Base-by-base conservation (phyloP, 2,888 invertebrate species). In the Latheticus oryzae region DNA sequence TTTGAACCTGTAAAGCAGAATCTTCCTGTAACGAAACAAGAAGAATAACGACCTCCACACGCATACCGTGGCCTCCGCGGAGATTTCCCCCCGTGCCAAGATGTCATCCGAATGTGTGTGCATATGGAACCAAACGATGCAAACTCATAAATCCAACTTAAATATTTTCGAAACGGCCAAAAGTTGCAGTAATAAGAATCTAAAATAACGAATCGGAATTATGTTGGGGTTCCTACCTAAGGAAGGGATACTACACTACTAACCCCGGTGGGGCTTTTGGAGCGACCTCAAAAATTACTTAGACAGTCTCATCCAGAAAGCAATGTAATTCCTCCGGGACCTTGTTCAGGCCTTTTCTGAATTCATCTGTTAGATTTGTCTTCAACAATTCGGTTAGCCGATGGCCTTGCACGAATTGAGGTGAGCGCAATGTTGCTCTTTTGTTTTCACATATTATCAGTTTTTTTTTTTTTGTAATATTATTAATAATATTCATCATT, bases 231-330 rank as follows among this genome's bases (percentile, higher is more conserved):
- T 76, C 45, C 77, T 78, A 77, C 76, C 77, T 76, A 77, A 70
- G 75, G 68, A 73, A 73, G 75, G 76, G 72, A 71, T 65, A 72
- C 77, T 77, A 78, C 73, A 71, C 76, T 77, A 77, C 71, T 65
- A 66, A 72, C 75, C 72, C 62, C 50, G 55, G 52, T 28, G 52
- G 61, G 72, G 70, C 67, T 72, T 69, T 74, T 73, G 76, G 76
- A 78, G 74, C 68, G 78, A 79, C 79, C 79, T 79, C 79, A 79
- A 79, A 78, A 78, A 78, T 78, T 78, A 78, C 78, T 78, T 72
- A 73, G 76, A 79, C 78, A 79, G 79, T 78, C 78, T 78, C 78
- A 79, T 78, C 78, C 79, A 78, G 78, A 79, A 79, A 78, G 75
- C 73, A 76, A 73, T 77, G 76, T 76, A 76, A 75, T 77, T 73